Conservation (phyloP, 2,888 invertebrate genomes). For the Epinotia bilunana region DNA sequence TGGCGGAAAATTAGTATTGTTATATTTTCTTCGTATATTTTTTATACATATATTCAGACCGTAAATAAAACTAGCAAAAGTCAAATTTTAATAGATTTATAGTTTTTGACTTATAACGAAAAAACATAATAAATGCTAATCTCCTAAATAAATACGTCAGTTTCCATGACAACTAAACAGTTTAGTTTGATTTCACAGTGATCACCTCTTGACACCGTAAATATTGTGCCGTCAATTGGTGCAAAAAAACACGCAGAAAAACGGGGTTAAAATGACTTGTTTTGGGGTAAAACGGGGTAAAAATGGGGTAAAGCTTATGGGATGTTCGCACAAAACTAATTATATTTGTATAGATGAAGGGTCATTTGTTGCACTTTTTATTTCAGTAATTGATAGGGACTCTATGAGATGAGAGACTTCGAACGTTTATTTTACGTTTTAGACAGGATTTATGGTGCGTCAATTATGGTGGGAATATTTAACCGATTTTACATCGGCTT, state of each 20-base stretch:
- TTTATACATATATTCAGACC: no score
- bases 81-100: no score
- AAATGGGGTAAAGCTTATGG: slow-evolving; percentile 54
- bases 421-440: slow-evolving; percentile 55
- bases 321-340: slow-evolving; percentile 77
- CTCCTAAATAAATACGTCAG: slow-evolving; percentile 42
- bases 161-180: slow-evolving; percentile 66
- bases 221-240: slow-evolving; percentile 69
- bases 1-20: no score
- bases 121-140: not conserved
- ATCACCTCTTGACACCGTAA: slow-evolving; percentile 74
- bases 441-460: slow-evolving; percentile 61
- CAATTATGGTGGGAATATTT: slow-evolving; percentile 60
- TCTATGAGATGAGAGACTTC: slow-evolving; percentile 63
- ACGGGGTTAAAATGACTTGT: slow-evolving; percentile 78
- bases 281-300: slow-evolving; percentile 71
- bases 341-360: slow-evolving; percentile 77
- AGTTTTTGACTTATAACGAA: no score
- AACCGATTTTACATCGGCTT: slow-evolving; percentile 50
- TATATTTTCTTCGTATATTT: no score
- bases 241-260: slow-evolving; percentile 67
- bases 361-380: slow-evolving; percentile 64
- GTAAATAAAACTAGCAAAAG: no score
- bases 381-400: slow-evolving; percentile 64
- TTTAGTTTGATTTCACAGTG: slow-evolving; percentile 70